These are phyloP conservation scores for Ploceus nigricollis DNA, from an alignment of 2,113 vertebrate genomes.

Conservation along the genomic window DNA sequence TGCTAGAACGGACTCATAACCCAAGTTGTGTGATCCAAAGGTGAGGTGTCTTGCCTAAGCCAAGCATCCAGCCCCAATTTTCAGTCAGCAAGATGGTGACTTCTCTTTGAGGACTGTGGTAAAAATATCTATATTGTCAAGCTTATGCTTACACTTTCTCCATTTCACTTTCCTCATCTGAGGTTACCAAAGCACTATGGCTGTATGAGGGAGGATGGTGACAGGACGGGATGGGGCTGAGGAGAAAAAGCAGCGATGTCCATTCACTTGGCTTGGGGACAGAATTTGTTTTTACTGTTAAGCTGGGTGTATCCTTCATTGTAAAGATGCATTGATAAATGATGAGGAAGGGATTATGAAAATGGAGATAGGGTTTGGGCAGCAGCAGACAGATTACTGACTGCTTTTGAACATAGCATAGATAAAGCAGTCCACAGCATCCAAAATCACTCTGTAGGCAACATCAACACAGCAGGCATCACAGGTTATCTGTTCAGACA, in stretches of 20 bases:
- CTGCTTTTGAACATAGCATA: background rate
- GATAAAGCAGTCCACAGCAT: background rate
- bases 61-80: background rate
- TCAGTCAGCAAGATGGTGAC: background rate
- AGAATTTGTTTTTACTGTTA: background rate
- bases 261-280: fast-evolving
- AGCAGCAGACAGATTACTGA: background rate
- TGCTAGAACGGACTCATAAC: background rate
- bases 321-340: background rate
- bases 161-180: background rate
- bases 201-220: background rate
- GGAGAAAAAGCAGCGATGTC: background rate
- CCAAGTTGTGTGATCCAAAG: background rate
- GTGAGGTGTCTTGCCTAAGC: background rate
- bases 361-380: background rate
- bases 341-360: background rate
- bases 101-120: background rate
- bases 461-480: background rate
- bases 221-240: background rate
- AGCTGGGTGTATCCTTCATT: background rate
- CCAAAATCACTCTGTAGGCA: background rate
- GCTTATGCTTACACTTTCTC: background rate
- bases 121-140: background rate
- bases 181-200: background rate
- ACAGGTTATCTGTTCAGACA: background rate